Evolutionary conservation across 1,140 invertebrate species (phyloP), one percentile per base, ranked within the genome.

Genomic region (Calycopis cecrops): DNA sequence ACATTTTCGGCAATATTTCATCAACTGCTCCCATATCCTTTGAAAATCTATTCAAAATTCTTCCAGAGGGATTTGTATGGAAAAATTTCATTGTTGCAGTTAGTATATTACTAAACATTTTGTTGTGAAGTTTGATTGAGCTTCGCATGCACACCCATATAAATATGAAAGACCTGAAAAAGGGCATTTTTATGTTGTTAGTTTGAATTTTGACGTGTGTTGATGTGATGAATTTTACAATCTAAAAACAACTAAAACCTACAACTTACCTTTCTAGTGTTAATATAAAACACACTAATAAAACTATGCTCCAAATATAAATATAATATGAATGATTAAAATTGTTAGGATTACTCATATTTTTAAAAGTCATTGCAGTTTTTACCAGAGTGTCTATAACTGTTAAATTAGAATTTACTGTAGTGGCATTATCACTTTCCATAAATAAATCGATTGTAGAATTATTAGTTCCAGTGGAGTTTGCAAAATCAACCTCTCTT

Each of bases 31-130:
- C 93, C 65, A 96, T 91, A 70, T 98, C 96, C 79, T 95, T 95
- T 0, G 95, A 94, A 85, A 96, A 97, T 42, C 95, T 82, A 76
- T 97, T 97, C 11, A 97, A 82, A 51, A 97, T 94, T 6, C 95
- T 87, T 8, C 94, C 94, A 59, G 89, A 89, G 6, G 95, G 93
- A 78, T 98, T 97, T 8, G 91, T 93, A 63, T 97, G 96, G 80
- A 98, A 98, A 83, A 98, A 98, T 8, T 91, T 89, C 90, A 98
- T 96, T 0, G 93, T 94, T 0, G 95, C 93, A 4, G 93, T 89
- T 16, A 96, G 91, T 0, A 98, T 91, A 48, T 92, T 92, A 9
- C 88, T 79, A 71, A 98, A 98, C 93, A 98, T 97, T 6, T 79
- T 87, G 69, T 97, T 94, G 71, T 98, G 97, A 1, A 97, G 82